Evolutionary conservation across 2,888 invertebrate genomes (phyloP).

Genomic region (Schrankia costaestrigalis): DNA sequence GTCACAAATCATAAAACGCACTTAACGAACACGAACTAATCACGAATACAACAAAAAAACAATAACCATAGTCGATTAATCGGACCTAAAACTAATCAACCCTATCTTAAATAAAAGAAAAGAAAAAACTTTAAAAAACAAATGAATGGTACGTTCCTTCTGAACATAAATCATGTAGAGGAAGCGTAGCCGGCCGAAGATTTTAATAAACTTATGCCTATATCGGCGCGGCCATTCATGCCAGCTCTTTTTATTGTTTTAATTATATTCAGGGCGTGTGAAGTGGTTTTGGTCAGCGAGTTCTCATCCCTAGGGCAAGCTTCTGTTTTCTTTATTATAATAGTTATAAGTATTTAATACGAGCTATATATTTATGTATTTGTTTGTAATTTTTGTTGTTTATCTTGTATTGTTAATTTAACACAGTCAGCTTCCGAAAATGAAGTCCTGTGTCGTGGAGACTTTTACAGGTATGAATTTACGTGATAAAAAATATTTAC

Average conservation of each 20-base stretch:
- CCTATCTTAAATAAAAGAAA: constrained; percentile 53
- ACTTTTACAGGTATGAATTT: no score
- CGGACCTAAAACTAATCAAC: constrained; percentile 76
- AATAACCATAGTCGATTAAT: constrained; percentile 54
- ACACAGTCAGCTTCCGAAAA: no score
- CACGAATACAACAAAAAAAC: constrained; percentile 33
- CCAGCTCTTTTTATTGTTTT: constrained; percentile 64
- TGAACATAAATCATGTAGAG: constrained; percentile 70
- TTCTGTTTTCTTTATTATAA: constrained; percentile 20
- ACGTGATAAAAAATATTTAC: no score
- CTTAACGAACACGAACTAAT: constrained; percentile 35
- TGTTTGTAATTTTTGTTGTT: no score
- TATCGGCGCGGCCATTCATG: constrained; percentile 72
- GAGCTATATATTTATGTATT: not conserved
- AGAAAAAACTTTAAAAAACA: constrained; percentile 58
- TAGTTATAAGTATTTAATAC: not conserved
- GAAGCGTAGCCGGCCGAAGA: constrained; percentile 58
- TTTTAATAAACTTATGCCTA: constrained; percentile 77
- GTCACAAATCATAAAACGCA: constrained; percentile 41
- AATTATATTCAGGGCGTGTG: constrained; percentile 70
- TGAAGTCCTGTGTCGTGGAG: no score
- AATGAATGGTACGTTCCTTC: constrained; percentile 69
- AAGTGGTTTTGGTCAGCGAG: constrained; percentile 41
- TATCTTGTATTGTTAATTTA: no score
- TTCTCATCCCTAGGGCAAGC: constrained; percentile 28